Evolutionary conservation across 1,140 invertebrate genomes (phyloP).

Genomic region (Papilio xuthus): DNA sequence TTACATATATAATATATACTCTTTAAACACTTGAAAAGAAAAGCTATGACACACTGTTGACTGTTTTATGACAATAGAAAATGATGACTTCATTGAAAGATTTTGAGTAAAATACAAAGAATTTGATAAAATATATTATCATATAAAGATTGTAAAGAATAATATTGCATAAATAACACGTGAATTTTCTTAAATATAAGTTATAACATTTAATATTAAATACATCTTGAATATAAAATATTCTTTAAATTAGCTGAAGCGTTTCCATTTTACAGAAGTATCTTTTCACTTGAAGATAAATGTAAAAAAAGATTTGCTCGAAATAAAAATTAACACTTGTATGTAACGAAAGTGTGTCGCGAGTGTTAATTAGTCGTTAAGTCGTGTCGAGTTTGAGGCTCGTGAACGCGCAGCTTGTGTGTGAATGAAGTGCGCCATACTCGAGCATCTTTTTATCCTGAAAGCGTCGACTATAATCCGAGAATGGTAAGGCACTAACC

Average conservation of each 20-base stretch:
- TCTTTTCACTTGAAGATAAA: slow-evolving; percentile 18
- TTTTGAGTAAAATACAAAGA: too few species aligned
- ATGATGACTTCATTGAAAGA: too few species aligned
- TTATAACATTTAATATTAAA: neutral
- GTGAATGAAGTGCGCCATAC: slow-evolving; percentile 28
- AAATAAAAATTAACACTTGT: slow-evolving; percentile 25
- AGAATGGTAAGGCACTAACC: slow-evolving; percentile 4
- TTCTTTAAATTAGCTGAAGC: slow-evolving; percentile 13
- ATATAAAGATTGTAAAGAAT: too few species aligned
- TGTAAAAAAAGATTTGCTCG: slow-evolving; percentile 2
- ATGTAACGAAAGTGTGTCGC: slow-evolving; percentile 13
- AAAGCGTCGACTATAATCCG: neutral
- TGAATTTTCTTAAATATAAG: too few species aligned
- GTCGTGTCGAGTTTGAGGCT: slow-evolving; percentile 14
- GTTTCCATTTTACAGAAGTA: neutral
- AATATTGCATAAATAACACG: too few species aligned
- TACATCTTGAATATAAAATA: neutral
- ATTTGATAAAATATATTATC: too few species aligned
- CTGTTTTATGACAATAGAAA: too few species aligned
- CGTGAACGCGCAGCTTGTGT: slow-evolving; percentile 19
- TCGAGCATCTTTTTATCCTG: slow-evolving; percentile 32
- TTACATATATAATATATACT: neutral
- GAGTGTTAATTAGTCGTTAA: slow-evolving; percentile 35
- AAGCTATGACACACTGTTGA: too few species aligned
- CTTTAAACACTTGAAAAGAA: neutral